Evolutionary conservation across 2,888 invertebrate genomes (phyloP).

Genomic region (Orthosia incerta): DNA sequence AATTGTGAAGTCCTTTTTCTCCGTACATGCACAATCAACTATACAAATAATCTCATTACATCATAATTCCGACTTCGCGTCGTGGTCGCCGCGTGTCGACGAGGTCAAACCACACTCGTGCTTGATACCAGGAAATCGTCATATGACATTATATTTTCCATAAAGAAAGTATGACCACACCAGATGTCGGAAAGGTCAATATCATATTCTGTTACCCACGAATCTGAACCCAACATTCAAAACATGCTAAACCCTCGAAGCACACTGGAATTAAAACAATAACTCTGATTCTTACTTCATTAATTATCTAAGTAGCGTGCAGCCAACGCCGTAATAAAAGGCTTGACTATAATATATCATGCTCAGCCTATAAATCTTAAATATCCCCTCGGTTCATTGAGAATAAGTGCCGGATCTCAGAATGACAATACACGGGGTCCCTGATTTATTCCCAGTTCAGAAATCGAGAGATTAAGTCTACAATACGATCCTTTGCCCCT

Average conservation of each 20-base stretch:
- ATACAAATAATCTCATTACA: slow-evolving; percentile 1
- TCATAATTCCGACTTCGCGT: background rate
- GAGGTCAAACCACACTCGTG: background rate
- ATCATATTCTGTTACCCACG: background rate
- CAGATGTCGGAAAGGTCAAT: background rate
- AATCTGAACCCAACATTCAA: slow-evolving; percentile 1
- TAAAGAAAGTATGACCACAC: background rate
- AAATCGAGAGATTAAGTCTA: slow-evolving; percentile 67
- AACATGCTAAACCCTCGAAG: slow-evolving; percentile 9
- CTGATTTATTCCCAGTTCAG: slow-evolving; percentile 59
- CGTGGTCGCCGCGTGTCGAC: background rate
- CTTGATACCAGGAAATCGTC: slow-evolving; percentile 8
- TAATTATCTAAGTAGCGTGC: slow-evolving; percentile 62
- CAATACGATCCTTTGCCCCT: slow-evolving; percentile 50
- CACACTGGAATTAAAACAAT: slow-evolving; percentile 59
- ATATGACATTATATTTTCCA: slow-evolving; percentile 1
- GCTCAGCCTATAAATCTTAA: slow-evolving; percentile 62
- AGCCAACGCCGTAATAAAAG: slow-evolving; percentile 61
- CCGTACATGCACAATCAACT: background rate
- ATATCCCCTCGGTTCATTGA: slow-evolving; percentile 61
- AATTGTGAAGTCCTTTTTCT: background rate
- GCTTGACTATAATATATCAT: slow-evolving; percentile 56
- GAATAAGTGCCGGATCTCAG: slow-evolving; percentile 59
- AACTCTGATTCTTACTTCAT: slow-evolving; percentile 61
- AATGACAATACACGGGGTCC: slow-evolving; percentile 63